A percentile compares a stretch with the other conserved stretches of the same genome.
These are phyloP conservation scores for Lemur catta DNA, from an alignment of 2,797 vertebrate genomes.

Conservation along the genomic window DNA sequence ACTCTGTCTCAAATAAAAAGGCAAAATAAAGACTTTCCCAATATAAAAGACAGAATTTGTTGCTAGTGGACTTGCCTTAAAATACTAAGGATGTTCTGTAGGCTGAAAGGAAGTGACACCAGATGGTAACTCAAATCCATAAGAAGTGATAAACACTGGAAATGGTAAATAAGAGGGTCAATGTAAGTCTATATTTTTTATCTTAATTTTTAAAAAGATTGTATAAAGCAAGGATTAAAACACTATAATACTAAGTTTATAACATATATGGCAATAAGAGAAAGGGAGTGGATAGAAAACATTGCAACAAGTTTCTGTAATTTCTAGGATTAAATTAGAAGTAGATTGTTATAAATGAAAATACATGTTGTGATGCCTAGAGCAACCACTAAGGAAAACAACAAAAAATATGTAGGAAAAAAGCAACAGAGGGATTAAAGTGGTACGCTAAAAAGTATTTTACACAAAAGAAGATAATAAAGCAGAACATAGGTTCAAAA, in stretches of 20 bases:
- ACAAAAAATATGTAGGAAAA: not conserved
- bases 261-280: not conserved
- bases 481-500: not conserved
- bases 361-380: not conserved
- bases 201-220: not conserved
- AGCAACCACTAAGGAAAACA: not conserved
- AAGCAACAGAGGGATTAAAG: not conserved
- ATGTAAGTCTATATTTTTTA: not conserved
- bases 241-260: not conserved
- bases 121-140: not conserved
- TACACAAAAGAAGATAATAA: not conserved
- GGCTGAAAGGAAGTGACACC: not conserved
- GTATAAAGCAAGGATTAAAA: not conserved
- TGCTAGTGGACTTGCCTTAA: not conserved
- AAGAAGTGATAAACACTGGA: not conserved
- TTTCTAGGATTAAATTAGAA: conserved; percentile 1
- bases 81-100: not conserved
- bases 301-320: not conserved
- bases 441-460: not conserved
- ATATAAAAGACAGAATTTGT: not conserved
- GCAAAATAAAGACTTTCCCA: not conserved
- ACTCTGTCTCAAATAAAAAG: too few species aligned
- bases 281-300: not conserved
- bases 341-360: not conserved
- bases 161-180: not conserved